phyloP scores from a whole-genome alignment of 2,888 invertebrate genomes.

The Heteromurus nitidus region DNA sequence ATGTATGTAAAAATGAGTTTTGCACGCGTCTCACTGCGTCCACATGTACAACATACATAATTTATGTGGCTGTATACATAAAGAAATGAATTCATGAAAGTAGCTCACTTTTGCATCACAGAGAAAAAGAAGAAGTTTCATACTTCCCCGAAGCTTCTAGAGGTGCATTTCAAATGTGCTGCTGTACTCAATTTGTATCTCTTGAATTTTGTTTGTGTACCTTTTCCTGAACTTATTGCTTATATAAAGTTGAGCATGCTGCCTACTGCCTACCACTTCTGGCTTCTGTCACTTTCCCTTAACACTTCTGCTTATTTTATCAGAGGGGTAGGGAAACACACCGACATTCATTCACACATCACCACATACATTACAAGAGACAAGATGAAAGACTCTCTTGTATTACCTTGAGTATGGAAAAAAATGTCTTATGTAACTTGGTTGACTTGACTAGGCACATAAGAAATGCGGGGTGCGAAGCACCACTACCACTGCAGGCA shows the following conservation, averaged over 20 bases:
- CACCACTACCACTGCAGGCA: too few relatives aligned
- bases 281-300: constrained; percentile 45
- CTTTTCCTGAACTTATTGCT: too few relatives aligned
- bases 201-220: too few relatives aligned
- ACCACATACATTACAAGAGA: constrained; percentile 53
- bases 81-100: constrained; percentile 31
- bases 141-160: too few relatives aligned
- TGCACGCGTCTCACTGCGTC: background rate
- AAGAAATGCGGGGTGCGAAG: background rate
- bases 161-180: too few relatives aligned
- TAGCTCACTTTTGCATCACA: too few relatives aligned
- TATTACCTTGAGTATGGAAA: constrained; percentile 22
- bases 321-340: constrained; percentile 17
- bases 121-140: too few relatives aligned
- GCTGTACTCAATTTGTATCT: too few relatives aligned
- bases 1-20: background rate
- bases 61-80: constrained; percentile 13
- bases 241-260: too few relatives aligned
- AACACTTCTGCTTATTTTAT: constrained; percentile 16
- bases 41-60: constrained; percentile 22
- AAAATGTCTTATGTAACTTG: constrained; percentile 36
- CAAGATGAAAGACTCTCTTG: constrained; percentile 47
- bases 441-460: background rate
- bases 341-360: constrained; percentile 54
- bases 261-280: too few relatives aligned